Base-by-base conservation (phyloP, 2,797 vertebrate genomes). In the Microctenopoma stevenorrisi region DNA sequence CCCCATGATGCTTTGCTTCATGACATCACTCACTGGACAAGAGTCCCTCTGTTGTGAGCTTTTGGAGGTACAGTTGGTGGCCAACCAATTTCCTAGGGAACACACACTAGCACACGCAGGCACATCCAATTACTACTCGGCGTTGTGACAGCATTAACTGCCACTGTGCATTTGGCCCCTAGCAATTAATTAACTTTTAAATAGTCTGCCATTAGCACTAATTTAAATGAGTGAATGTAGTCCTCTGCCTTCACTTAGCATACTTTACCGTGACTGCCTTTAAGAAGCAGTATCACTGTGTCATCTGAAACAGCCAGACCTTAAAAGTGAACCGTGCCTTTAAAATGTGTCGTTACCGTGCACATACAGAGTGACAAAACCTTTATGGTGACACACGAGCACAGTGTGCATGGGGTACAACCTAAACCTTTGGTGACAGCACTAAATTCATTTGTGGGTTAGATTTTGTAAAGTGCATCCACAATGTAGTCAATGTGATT, bases 171-270 rank as follows among this genome's bases (percentile, higher is more conserved):
- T 84, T 86, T 85, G 88, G 86, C 90, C 89, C 83, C 70, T 75
- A 57, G 88, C 82, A 83, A 90, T 88, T 86, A 88, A 89, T 86
- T 89, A 83, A 87, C 87, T 89, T 89, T 89, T 90, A 91, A 92
- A 90, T 87, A 84, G 91, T 86, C 81, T 82, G 76, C 84, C 86
- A 91, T 91, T 90, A 92, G 81, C 79, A 87, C 83, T 90, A 89
- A 83, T 92, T 89, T 88, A 87, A 90, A 89, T 77, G 74, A 91
- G 87, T 79, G 75, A 79, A 86, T 77, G 83, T 80, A 68, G 85
- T 88, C 76, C 82, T 85, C 76, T 43, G 80, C 85, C 76, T 86
- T 84, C 75, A 53, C 76, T 80, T 63, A 64, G 63, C 67, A 73
- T 68, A 69, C 61, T 74, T 83, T 78, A 55, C 68, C n/a, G 7